Evolutionary conservation across 2,888 invertebrate genomes (phyloP).

Genomic region (Oeneis ivallda): DNA sequence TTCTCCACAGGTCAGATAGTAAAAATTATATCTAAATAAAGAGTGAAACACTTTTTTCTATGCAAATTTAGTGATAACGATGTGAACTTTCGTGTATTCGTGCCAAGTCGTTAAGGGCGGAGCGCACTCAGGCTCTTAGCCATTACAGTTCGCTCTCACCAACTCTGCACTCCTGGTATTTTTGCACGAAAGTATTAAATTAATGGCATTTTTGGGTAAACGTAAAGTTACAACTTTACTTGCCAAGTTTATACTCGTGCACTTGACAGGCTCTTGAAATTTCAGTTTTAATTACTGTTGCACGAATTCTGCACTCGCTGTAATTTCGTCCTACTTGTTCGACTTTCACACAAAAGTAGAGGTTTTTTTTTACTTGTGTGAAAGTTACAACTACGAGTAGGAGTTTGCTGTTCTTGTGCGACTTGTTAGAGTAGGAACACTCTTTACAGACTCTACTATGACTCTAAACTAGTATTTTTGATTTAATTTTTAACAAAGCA

Average conservation of each 20-base stretch:
- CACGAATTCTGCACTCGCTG: neutral
- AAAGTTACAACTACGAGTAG: too few relatives aligned
- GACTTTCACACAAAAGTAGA: neutral
- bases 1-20: too few relatives aligned
- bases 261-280: neutral
- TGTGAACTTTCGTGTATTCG: slow-evolving; percentile 9
- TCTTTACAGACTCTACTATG: neutral
- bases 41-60: neutral
- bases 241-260: slow-evolving; percentile 10
- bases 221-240: neutral
- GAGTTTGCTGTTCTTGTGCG: neutral
- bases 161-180: slow-evolving; percentile 15
- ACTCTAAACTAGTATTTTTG: neutral
- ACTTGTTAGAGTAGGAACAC: neutral
- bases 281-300: neutral
- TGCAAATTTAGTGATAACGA: slow-evolving; percentile 14
- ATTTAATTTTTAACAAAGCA: neutral
- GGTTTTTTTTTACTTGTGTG: too few relatives aligned
- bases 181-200: slow-evolving; percentile 13
- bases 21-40: neutral
- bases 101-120: slow-evolving; percentile 22
- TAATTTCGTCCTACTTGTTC: neutral
- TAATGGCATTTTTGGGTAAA: neutral
- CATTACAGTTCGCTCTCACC: slow-evolving; percentile 21
- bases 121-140: slow-evolving; percentile 28